Percentiles rank a stretch among this genome's conserved stretches.
Conservation (phyloP, 2,888 invertebrate genomes). For the Seira sanloemensis region DNA sequence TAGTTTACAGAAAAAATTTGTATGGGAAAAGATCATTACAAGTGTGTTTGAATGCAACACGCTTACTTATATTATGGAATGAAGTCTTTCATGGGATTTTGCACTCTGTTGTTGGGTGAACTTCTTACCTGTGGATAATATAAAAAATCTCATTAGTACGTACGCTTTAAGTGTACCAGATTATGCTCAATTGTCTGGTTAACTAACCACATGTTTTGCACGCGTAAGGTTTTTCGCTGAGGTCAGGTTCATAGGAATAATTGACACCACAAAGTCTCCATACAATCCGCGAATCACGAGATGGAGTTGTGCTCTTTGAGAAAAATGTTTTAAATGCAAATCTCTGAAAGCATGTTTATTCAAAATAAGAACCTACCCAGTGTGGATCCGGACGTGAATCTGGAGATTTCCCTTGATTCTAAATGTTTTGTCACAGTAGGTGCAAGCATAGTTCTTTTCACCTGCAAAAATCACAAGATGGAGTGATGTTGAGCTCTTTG, state of each 20-base stretch:
- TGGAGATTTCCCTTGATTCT: conserved; percentile 68
- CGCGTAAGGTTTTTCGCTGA: conserved; percentile 64
- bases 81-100: conserved; percentile 68
- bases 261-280: too few relatives aligned
- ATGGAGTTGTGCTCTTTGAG: too few relatives aligned
- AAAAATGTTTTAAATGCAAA: too few relatives aligned
- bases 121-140: conserved; percentile 59
- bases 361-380: too few relatives aligned
- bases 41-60: neutral
- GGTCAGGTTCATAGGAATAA: too few relatives aligned
- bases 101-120: conserved; percentile 66
- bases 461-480: conserved; percentile 31
- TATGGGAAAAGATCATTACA: neutral
- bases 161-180: too few relatives aligned
- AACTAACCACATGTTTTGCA: too few relatives aligned
- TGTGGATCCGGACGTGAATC: conserved; percentile 66
- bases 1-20: neutral
- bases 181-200: too few relatives aligned
- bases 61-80: conserved; percentile 69
- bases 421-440: conserved; percentile 69
- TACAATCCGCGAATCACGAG: too few relatives aligned
- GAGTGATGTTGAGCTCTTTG: neutral
- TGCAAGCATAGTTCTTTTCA: conserved; percentile 67
- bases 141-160: too few relatives aligned
- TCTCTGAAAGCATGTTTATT: too few relatives aligned